Evolutionary conservation across 1,140 invertebrate genomes (phyloP).

Genomic region (Eumaeus atala): DNA sequence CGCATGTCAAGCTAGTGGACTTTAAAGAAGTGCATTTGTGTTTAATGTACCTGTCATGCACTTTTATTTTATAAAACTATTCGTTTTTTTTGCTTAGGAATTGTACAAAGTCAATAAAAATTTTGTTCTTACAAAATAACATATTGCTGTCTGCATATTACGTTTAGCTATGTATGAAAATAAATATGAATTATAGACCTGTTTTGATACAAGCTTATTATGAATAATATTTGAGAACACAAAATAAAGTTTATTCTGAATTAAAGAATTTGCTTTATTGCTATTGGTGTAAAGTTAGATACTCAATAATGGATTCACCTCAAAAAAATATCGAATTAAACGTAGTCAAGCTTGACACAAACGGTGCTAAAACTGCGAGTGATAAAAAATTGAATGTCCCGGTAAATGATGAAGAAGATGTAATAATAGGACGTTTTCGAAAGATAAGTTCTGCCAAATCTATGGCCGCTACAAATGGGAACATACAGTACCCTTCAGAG

Average conservation of each 20-base stretch:
- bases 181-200: neutral
- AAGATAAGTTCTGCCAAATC: constrained; percentile 73
- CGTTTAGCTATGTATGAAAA: neutral
- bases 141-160: neutral
- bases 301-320: constrained; percentile 42
- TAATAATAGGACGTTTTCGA: constrained; percentile 69
- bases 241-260: constrained; percentile 28
- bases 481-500: constrained; percentile 58
- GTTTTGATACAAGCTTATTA: neutral
- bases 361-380: constrained; percentile 18
- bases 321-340: constrained; percentile 63
- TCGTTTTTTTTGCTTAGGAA: neutral
- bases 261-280: constrained; percentile 23
- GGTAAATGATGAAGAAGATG: constrained; percentile 61
- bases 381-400: constrained; percentile 33
- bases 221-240: neutral
- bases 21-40: no score
- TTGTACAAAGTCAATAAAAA: neutral
- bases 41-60: neutral
- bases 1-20: no score
- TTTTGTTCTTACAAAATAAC: neutral
- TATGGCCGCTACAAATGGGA: constrained; percentile 71
- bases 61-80: neutral
- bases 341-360: constrained; percentile 39
- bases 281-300: neutral